A percentile compares a stretch with the other conserved stretches of the same genome.
phyloP scores from a whole-genome alignment of 2,113 vertebrate genomes.

The Tachuris rubrigastra region DNA sequence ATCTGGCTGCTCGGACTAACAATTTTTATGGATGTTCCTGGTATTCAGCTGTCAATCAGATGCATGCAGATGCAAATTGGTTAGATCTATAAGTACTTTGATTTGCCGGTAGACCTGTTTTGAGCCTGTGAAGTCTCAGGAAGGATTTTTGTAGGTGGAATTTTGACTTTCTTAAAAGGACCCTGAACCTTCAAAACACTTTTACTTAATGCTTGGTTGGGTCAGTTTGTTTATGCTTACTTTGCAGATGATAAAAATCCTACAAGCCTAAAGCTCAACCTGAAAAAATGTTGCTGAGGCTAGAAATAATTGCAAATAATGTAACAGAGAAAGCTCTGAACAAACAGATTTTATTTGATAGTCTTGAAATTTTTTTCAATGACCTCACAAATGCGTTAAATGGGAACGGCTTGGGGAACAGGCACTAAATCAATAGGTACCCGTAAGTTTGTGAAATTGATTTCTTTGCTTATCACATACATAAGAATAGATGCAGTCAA shows the following conservation, averaged over 20 bases:
- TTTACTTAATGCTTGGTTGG: not conserved
- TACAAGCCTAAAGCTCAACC: constrained; percentile 11
- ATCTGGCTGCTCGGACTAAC: not conserved
- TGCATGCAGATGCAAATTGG: constrained; percentile 33
- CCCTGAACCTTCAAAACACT: not conserved
- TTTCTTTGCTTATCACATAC: constrained; percentile 75
- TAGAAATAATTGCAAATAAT: constrained; percentile 59
- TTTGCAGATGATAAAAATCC: constrained; percentile 37
- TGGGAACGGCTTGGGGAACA: constrained; percentile 71
- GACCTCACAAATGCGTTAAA: constrained; percentile 72
- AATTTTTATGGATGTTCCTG: not conserved
- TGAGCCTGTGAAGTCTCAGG: not conserved
- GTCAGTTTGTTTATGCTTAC: constrained; percentile 13
- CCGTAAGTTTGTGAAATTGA: constrained; percentile 76
- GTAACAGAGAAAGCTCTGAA: constrained; percentile 65
- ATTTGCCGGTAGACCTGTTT: constrained; percentile 14
- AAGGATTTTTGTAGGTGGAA: not conserved
- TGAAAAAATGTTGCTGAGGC: constrained; percentile 41
- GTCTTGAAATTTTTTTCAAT: constrained; percentile 58
- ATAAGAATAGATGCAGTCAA: constrained; percentile 70
- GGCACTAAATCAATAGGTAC: constrained; percentile 71
- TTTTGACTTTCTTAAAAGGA: not conserved
- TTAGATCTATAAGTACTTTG: not conserved
- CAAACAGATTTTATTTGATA: constrained; percentile 73
- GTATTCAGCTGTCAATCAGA: not conserved